Conservation (phyloP, 2,113 vertebrate species). For the Carassius gibelio region DNA sequence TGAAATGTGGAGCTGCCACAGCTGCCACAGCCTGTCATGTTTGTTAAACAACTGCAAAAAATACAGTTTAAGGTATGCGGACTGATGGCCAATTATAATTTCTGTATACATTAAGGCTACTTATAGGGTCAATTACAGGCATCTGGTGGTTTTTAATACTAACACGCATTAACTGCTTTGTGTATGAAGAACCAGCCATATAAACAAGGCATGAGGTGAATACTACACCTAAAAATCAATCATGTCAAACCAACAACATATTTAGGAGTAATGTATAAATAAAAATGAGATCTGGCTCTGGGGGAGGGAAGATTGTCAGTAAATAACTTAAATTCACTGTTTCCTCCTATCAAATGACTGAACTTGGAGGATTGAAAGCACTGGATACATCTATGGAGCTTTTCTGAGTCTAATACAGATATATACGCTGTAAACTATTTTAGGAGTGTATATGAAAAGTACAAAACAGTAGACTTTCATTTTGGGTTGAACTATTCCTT, state of each 20-base stretch:
- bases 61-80: constrained; percentile 26
- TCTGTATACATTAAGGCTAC: constrained; percentile 47
- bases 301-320: neutral
- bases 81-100: constrained; percentile 47
- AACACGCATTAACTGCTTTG: constrained; percentile 12
- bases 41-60: constrained; percentile 39
- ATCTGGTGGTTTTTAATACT: constrained; percentile 32
- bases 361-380: neutral
- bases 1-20: constrained; percentile 37
- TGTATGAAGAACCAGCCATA: neutral
- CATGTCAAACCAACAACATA: neutral
- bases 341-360: neutral
- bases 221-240: neutral
- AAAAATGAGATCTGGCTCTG: neutral
- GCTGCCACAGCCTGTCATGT: constrained; percentile 41
- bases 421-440: neutral
- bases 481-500: neutral
- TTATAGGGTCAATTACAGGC: constrained; percentile 22
- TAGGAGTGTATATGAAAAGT: neutral
- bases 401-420: neutral
- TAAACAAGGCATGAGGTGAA: neutral
- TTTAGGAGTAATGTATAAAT: neutral
- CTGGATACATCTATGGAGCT: neutral
- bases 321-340: neutral
- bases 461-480: neutral